These are phyloP conservation scores for Serranus cabrilla DNA, from an alignment of 2,797 vertebrate genomes.

Conservation along the genomic window DNA sequence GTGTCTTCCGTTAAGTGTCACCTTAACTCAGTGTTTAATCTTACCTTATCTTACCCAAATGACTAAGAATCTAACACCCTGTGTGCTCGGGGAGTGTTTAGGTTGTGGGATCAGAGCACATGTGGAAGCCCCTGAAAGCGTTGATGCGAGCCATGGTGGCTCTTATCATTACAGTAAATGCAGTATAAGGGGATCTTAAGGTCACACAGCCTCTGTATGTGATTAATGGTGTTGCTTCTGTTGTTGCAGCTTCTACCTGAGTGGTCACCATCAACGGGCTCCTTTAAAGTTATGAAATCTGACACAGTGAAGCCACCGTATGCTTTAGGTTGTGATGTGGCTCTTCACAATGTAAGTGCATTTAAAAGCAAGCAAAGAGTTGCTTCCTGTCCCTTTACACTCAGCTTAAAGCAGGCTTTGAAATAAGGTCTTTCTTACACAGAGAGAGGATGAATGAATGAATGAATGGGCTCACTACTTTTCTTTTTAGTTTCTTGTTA, in stretches of 20 bases:
- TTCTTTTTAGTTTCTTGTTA: no score
- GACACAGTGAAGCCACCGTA: neutral
- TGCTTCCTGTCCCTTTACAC: constrained; percentile 2
- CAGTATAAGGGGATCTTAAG: neutral
- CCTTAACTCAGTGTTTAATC: neutral
- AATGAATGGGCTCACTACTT: no score
- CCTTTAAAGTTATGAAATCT: neutral
- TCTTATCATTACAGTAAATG: neutral
- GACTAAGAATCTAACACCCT: neutral
- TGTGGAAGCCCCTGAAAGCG: neutral
- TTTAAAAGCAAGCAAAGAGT: neutral
- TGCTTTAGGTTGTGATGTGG: neutral
- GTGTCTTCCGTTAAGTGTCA: neutral
- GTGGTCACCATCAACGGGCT: neutral
- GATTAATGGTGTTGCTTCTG: neutral
- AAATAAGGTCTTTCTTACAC: constrained; percentile 14
- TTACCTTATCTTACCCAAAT: neutral
- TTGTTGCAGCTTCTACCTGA: neutral
- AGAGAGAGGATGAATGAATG: no score
- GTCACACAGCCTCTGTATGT: no score
- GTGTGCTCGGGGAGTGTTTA: neutral
- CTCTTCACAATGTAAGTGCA: neutral
- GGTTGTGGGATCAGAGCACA: constrained; percentile 11
- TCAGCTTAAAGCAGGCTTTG: constrained; percentile 29
- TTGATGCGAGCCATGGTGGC: no score